A percentile compares a stretch with the other conserved stretches of the same genome.
These are phyloP conservation scores for Podarcis muralis DNA, from an alignment of 2,113 vertebrate genomes.

Conservation along the genomic window DNA sequence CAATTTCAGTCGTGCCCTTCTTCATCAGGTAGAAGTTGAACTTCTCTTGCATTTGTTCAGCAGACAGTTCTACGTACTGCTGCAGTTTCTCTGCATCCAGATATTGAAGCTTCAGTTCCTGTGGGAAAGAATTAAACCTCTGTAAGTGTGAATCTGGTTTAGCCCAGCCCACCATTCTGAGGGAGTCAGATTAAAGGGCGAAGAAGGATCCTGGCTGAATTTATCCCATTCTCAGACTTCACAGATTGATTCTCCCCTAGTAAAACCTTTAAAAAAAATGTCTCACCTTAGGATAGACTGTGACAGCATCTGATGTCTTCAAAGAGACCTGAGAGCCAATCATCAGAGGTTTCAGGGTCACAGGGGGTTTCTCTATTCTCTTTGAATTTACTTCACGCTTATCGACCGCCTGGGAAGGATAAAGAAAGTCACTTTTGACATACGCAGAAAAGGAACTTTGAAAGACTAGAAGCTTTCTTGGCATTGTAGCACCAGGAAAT, in stretches of 20 bases:
- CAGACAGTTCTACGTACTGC: constrained; percentile 47
- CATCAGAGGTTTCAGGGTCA: too few relatives aligned
- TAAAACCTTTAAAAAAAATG: neutral
- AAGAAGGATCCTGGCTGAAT: neutral
- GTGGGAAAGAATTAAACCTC: neutral
- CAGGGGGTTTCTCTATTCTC: too few relatives aligned
- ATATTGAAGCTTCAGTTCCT: constrained; percentile 59
- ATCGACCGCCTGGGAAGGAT: too few relatives aligned
- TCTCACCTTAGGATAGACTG: neutral
- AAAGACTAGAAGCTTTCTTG: neutral
- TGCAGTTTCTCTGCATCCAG: constrained; percentile 31
- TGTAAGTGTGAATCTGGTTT: neutral
- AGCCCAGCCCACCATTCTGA: neutral
- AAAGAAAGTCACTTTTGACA: neutral
- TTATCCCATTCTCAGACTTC: neutral
- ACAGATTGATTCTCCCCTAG: neutral
- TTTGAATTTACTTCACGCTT: too few relatives aligned
- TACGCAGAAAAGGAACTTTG: neutral
- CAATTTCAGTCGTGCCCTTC: neutral
- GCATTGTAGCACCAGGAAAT: too few relatives aligned
- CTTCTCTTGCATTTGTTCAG: neutral
- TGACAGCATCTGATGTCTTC: neutral
- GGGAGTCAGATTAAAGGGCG: neutral
- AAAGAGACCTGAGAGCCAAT: too few relatives aligned
- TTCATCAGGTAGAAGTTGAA: constrained; percentile 35